Percentiles rank a stretch among this genome's conserved stretches.
Conservation (phyloP, 2,888 invertebrate species). For the Melanophora roralis region DNA sequence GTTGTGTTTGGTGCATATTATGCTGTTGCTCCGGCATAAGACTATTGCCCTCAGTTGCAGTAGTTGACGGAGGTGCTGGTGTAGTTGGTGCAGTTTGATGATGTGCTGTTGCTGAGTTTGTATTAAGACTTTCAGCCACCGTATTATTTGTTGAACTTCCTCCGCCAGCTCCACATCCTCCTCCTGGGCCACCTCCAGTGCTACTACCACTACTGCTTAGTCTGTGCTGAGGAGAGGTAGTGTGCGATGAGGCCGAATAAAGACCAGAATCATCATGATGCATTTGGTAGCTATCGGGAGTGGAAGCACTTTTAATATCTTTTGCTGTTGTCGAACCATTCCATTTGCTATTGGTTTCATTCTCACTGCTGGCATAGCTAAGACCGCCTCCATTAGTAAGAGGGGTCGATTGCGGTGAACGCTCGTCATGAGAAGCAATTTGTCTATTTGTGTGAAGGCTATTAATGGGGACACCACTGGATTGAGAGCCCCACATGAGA, state of each 20-base stretch:
- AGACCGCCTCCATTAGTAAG: constrained; percentile 73
- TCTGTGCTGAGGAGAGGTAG: constrained; percentile 72
- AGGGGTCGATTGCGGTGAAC: constrained; percentile 74
- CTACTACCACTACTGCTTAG: constrained; percentile 61
- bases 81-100: constrained; percentile 55
- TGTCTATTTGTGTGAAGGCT: constrained; percentile 68
- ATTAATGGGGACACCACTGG: constrained; percentile 74
- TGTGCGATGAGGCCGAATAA: constrained; percentile 73
- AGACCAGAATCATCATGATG: constrained; percentile 72
- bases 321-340: constrained; percentile 67
- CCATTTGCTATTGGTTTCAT: constrained; percentile 69
- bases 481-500: constrained; percentile 91
- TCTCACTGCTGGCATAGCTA: constrained; percentile 66
- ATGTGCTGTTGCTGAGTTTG: constrained; percentile 58
- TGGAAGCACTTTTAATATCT: constrained; percentile 66
- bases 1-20: constrained; percentile 53
- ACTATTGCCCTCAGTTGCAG: constrained; percentile 53
- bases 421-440: constrained; percentile 68
- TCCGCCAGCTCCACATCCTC: constrained; percentile 51
- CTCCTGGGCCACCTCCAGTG: constrained; percentile 31
- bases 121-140: constrained; percentile 66
- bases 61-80: constrained; percentile 49
- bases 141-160: constrained; percentile 66
- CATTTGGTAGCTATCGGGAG: constrained; percentile 72
- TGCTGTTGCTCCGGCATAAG: constrained; percentile 28